These are phyloP conservation scores for Epinephelus fuscoguttatus DNA, from an alignment of 2,113 vertebrate species.

Conservation along the genomic window DNA sequence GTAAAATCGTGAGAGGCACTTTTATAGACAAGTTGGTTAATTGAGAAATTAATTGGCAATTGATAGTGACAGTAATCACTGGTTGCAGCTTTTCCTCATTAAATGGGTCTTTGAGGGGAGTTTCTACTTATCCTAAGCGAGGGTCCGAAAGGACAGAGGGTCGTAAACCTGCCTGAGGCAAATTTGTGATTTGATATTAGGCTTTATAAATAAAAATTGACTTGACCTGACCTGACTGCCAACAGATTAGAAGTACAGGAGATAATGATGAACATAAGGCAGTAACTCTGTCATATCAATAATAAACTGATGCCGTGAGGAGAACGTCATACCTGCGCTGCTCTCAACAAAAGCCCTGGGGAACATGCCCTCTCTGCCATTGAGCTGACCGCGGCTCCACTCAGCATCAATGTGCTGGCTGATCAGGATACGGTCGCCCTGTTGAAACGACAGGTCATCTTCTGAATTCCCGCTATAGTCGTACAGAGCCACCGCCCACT, in stretches of 20 bases:
- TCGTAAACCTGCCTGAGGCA: too few species aligned
- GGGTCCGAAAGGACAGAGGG: too few species aligned
- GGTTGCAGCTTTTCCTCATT: too few species aligned
- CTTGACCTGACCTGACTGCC: too few species aligned
- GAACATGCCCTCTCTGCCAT: slow-evolving; percentile 90
- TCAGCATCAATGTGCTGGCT: slow-evolving; percentile 85
- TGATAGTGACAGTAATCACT: too few species aligned
- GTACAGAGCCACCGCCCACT: slow-evolving; percentile 92
- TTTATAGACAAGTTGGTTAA: not conserved
- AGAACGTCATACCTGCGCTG: slow-evolving; percentile 83
- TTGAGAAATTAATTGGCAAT: too few species aligned
- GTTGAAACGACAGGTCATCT: slow-evolving; percentile 89
- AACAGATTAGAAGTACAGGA: too few species aligned
- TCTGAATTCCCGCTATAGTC: slow-evolving; percentile 88
- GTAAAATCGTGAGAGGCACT: not conserved
- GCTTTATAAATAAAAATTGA: too few species aligned
- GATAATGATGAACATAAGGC: too few species aligned
- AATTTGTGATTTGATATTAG: too few species aligned
- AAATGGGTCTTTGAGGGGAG: too few species aligned
- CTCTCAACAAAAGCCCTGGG: slow-evolving; percentile 88
- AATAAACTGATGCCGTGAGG: not conserved
- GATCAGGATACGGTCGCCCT: slow-evolving; percentile 91
- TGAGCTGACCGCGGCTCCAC: slow-evolving; percentile 90
- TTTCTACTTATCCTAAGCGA: too few species aligned
- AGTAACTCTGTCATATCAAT: not conserved